Evolutionary conservation across 2,113 vertebrate genomes (phyloP).

Genomic region (Cavia aperea): DNA sequence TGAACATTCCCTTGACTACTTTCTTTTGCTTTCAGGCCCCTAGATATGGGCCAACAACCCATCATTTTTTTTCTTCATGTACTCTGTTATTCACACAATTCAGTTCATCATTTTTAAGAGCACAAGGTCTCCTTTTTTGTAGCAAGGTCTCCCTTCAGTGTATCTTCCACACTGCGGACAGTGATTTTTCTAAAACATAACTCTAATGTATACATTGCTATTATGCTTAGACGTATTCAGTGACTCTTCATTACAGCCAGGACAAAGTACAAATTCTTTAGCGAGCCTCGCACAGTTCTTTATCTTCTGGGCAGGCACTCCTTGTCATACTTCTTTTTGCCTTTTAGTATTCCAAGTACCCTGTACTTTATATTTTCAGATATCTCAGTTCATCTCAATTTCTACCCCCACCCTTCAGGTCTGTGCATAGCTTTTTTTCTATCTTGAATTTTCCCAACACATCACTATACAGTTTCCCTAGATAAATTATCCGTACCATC

Average conservation of each 20-base stretch:
- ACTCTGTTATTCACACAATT: neutral
- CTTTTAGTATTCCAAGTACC: neutral
- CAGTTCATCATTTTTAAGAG: neutral
- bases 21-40: neutral
- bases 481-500: neutral
- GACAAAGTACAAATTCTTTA: neutral
- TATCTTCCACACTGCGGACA: neutral
- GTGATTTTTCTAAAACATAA: neutral
- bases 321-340: neutral
- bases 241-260: neutral
- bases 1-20: neutral
- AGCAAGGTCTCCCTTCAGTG: neutral
- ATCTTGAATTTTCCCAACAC: neutral
- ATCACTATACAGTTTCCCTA: neutral
- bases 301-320: neutral
- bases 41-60: no score
- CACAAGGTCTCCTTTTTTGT: neutral
- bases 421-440: neutral
- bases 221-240: neutral
- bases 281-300: neutral
- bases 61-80: neutral
- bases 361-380: neutral
- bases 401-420: neutral
- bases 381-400: neutral
- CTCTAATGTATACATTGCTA: neutral